Conservation (phyloP, 2,888 invertebrate species). For the Lampropteryx suffumata region DNA sequence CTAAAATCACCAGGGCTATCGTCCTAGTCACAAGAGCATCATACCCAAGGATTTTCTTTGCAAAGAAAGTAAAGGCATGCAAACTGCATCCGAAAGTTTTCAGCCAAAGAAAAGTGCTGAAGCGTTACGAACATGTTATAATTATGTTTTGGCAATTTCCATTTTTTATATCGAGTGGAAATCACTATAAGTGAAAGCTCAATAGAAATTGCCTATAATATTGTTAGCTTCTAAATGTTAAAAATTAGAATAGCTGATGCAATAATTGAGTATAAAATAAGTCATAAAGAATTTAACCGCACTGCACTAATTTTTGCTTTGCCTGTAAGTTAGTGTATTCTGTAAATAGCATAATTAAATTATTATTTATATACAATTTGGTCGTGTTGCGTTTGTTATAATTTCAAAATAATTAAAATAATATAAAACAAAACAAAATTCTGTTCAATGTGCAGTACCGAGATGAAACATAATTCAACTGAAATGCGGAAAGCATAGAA, state of each 20-base stretch:
- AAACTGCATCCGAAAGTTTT: conserved; percentile 67
- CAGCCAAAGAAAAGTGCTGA: conserved; percentile 80
- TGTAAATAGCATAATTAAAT: conserved; percentile 33
- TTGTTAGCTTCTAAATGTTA: conserved; percentile 34
- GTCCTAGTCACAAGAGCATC: conserved; percentile 43
- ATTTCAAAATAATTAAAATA: conserved; percentile 37
- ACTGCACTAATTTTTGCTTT: conserved; percentile 32
- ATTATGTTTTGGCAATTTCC: conserved; percentile 62
- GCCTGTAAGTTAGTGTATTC: conserved; percentile 45
- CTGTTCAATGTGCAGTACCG: conserved; percentile 33
- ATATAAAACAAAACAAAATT: conserved; percentile 28
- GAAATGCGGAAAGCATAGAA: conserved; percentile 34
- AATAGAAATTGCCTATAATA: conserved; percentile 28
- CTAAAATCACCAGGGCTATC: conserved; percentile 27
- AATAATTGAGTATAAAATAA: conserved; percentile 23
- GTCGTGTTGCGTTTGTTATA: conserved; percentile 70
- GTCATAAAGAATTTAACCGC: conserved; percentile 13
- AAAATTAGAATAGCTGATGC: conserved; percentile 36
- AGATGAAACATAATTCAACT: conserved; percentile 22
- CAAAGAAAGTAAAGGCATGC: conserved; percentile 73
- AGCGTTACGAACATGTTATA: conserved; percentile 73
- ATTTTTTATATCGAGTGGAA: conserved; percentile 37
- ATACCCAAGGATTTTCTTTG: conserved; percentile 50
- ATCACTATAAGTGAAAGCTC: conserved; percentile 44
- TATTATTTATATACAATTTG: conserved; percentile 63